Percentiles rank a stretch among this genome's conserved stretches.
phyloP scores from a whole-genome alignment of 2,888 invertebrate species.

The Yponomeuta evonymella region DNA sequence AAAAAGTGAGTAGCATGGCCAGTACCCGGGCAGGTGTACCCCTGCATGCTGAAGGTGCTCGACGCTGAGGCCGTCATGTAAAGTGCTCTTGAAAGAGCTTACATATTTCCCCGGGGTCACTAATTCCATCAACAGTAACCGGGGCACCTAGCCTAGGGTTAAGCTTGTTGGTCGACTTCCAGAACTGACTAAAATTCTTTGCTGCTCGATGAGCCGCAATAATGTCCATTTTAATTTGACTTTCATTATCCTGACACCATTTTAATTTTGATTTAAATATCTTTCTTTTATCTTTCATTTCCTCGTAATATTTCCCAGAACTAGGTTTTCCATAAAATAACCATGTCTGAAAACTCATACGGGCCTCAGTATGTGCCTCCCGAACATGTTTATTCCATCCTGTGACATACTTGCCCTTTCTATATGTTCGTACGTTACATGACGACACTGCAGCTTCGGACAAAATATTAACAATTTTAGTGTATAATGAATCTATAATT shows the following conservation, averaged over 20 bases:
- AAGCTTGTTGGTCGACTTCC: too few relatives aligned
- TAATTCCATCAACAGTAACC: neutral
- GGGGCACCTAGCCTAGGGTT: too few relatives aligned
- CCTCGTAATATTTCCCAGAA: conserved; percentile 10
- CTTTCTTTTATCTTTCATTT: conserved; percentile 15
- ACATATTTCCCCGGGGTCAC: neutral
- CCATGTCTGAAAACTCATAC: conserved; percentile 20
- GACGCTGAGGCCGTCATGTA: neutral
- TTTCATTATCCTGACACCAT: conserved; percentile 13
- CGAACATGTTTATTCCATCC: conserved; percentile 8
- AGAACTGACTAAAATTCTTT: too few relatives aligned
- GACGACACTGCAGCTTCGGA: neutral
- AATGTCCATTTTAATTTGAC: too few relatives aligned
- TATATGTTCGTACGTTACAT: neutral
- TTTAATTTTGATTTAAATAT: conserved; percentile 17
- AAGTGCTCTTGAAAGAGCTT: neutral
- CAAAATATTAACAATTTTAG: neutral
- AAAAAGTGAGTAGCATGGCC: too few relatives aligned
- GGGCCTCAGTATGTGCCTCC: conserved; percentile 22
- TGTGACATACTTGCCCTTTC: neutral
- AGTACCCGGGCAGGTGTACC: too few relatives aligned
- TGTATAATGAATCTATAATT: neutral
- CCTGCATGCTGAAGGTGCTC: too few relatives aligned
- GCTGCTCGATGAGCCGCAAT: too few relatives aligned
- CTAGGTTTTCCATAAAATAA: conserved; percentile 16